Percentiles rank a stretch among this genome's conserved stretches.
Evolutionary conservation across 2,888 invertebrate genomes (phyloP).

Genomic region (Crocallis elinguaria): DNA sequence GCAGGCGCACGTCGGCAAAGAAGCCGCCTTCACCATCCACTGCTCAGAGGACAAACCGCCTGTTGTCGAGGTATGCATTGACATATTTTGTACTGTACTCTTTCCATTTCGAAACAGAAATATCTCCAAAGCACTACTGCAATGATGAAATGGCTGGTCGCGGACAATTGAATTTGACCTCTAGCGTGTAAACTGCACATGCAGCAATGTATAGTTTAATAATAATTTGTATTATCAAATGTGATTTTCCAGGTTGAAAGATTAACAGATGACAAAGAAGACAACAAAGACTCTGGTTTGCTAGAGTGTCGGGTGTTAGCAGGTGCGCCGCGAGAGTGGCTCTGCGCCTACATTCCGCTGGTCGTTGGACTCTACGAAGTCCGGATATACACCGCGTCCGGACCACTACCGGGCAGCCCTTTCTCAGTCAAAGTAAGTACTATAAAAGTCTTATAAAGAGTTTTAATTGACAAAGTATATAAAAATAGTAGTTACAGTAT

Average conservation of each 20-base stretch:
- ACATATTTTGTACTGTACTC: too few relatives aligned
- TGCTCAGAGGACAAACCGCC: conserved; percentile 84
- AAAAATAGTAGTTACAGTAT: too few relatives aligned
- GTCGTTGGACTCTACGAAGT: conserved; percentile 97
- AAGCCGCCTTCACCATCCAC: conserved; percentile 88
- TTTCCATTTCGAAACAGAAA: too few relatives aligned
- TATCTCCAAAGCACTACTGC: too few relatives aligned
- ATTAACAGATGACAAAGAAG: conserved; percentile 71
- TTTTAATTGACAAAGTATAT: neutral
- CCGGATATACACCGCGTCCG: conserved; percentile 88
- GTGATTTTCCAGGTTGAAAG: conserved; percentile 68
- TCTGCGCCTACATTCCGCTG: conserved; percentile 95
- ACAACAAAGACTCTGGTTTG: conserved; percentile 66
- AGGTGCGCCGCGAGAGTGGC: conserved; percentile 91
- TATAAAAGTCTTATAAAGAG: neutral
- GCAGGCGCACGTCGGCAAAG: conserved; percentile 88
- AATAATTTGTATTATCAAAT: neutral
- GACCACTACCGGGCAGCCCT: conserved; percentile 90
- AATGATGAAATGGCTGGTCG: too few relatives aligned
- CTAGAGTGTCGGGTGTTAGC: conserved; percentile 86
- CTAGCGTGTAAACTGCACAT: neutral
- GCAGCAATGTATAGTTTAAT: neutral
- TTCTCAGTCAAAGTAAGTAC: conserved; percentile 88
- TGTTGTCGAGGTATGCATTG: conserved; percentile 84
- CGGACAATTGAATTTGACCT: too few relatives aligned